A percentile compares a stretch with the other conserved stretches of the same genome.
These are phyloP conservation scores for Drosophila ezoana DNA, from an alignment of 2,888 invertebrate species.

Conservation along the genomic window DNA sequence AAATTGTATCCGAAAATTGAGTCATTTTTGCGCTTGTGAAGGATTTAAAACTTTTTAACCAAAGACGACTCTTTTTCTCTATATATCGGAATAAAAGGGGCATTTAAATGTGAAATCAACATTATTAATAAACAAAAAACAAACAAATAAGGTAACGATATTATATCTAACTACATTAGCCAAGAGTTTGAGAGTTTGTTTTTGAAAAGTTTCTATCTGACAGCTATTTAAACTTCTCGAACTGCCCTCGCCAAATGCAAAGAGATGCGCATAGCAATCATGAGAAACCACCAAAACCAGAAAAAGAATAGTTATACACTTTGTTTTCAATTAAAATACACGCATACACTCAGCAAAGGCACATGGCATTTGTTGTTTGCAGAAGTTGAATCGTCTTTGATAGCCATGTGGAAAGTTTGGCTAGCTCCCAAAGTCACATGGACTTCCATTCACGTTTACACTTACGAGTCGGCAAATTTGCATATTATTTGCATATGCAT, in stretches of 20 bases:
- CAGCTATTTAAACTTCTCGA: neutral
- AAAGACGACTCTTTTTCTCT: too few relatives aligned
- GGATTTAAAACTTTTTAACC: conserved; percentile 5
- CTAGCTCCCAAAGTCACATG: conserved; percentile 15
- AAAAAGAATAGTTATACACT: conserved; percentile 38
- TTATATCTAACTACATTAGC: too few relatives aligned
- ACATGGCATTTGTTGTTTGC: conserved; percentile 36
- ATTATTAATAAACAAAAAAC: too few relatives aligned
- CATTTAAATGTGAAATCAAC: too few relatives aligned
- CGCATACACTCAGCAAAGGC: conserved; percentile 20
- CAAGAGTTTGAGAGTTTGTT: too few relatives aligned
- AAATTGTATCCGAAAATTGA: conserved; percentile 62
- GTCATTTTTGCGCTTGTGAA: conserved; percentile 43
- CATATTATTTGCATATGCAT: conserved; percentile 79
- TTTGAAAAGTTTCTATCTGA: neutral
- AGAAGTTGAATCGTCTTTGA: conserved; percentile 39
- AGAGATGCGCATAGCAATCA: conserved; percentile 55
- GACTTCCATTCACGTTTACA: conserved; percentile 15
- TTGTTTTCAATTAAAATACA: conserved; percentile 52
- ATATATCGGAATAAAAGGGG: too few relatives aligned
- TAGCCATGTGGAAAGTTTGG: conserved; percentile 52
- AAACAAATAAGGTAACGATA: too few relatives aligned
- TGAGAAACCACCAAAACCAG: conserved; percentile 47
- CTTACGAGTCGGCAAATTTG: conserved; percentile 55
- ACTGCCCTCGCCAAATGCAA: conserved; percentile 9